These are phyloP conservation scores for Leucoraja ocellata DNA, from an alignment of 2,797 vertebrate species.

Conservation along the genomic window DNA sequence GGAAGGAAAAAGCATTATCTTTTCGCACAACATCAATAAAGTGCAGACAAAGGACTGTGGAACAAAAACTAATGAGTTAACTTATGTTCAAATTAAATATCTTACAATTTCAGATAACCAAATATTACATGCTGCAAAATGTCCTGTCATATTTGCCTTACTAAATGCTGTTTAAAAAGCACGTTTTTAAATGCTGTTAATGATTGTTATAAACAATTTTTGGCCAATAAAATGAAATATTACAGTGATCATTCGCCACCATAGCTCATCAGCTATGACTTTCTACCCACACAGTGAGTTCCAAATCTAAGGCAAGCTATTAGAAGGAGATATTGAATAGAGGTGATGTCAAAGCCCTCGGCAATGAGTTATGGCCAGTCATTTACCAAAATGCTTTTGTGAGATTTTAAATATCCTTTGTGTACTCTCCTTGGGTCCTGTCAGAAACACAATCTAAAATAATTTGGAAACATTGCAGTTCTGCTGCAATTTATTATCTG, in stretches of 20 bases:
- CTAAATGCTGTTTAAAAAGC: neutral
- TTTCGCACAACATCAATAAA: neutral
- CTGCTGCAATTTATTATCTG: neutral
- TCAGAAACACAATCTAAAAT: neutral
- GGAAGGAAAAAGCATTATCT: constrained; percentile 18
- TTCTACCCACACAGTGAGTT: neutral
- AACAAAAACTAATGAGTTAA: neutral
- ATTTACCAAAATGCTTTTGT: constrained; percentile 7
- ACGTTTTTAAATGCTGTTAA: neutral
- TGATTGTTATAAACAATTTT: neutral
- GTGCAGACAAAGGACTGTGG: too few relatives aligned
- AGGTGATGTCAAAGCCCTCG: neutral
- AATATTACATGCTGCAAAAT: neutral
- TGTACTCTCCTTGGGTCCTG: neutral
- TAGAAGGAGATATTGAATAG: neutral
- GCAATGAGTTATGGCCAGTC: neutral
- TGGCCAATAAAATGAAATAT: neutral
- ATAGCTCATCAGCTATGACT: neutral
- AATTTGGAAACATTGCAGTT: neutral
- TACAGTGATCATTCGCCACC: neutral
- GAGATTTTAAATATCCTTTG: neutral
- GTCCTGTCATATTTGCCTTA: neutral
- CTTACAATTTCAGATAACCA: neutral
- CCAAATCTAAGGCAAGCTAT: neutral
- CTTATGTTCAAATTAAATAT: neutral